Conservation (phyloP, 2,888 invertebrate species). For the Amphimallon solstitiale region DNA sequence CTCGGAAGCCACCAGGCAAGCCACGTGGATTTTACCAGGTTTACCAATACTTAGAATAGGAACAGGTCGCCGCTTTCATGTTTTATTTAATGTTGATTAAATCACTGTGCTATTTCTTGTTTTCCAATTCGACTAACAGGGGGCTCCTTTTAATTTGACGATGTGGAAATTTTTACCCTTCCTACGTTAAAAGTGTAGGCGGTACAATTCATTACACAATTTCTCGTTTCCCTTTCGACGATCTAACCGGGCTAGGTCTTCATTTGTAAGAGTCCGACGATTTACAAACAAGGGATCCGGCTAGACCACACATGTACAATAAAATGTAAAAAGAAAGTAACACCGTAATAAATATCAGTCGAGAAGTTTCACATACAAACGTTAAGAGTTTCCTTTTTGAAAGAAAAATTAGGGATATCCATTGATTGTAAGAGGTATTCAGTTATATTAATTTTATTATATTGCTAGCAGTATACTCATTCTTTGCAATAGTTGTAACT, state of each 20-base stretch:
- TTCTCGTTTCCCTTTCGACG: constrained; percentile 28
- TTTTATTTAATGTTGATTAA: constrained; percentile 53
- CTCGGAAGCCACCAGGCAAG: constrained; percentile 43
- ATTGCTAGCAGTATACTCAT: no score
- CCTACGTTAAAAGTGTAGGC: background rate
- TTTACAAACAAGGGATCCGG: constrained; percentile 29
- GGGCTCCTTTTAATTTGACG: constrained; percentile 20
- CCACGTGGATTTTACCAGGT: constrained; percentile 50
- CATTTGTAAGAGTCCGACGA: constrained; percentile 31
- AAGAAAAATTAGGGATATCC: no score
- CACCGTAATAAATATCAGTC: no score
- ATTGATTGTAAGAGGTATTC: no score
- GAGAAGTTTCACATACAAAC: no score
- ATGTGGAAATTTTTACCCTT: constrained; percentile 26
- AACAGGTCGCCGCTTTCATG: constrained; percentile 49
- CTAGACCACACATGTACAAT: no score
- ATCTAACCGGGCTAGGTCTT: constrained; percentile 36
- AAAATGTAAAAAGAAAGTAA: no score
- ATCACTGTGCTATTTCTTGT: constrained; percentile 47
- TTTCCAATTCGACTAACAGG: constrained; percentile 40
- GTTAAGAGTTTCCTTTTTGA: no score
- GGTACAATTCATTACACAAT: constrained; percentile 37
- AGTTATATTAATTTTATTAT: no score
- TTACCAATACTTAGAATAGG: constrained; percentile 46
- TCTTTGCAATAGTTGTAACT: no score